These are phyloP conservation scores for Drosophila diplacantha DNA, from an alignment of 2,888 invertebrate species.

Conservation along the genomic window DNA sequence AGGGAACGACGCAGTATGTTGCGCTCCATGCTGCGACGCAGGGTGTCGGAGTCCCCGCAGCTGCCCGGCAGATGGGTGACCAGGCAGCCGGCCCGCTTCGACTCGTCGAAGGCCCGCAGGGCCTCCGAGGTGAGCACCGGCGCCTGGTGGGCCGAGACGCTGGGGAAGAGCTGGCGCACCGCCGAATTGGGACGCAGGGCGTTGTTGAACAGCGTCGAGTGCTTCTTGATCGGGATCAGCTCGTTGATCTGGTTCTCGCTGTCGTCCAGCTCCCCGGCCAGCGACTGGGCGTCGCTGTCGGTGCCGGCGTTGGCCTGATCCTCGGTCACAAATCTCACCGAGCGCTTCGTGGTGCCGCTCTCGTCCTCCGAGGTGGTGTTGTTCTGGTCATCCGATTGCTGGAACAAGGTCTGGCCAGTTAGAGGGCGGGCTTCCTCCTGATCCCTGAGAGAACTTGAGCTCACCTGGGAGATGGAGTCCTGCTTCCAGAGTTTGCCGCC, in stretches of 20 bases:
- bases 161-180: conserved; percentile 89
- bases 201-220: conserved; percentile 77
- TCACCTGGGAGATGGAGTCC: conserved; percentile 80
- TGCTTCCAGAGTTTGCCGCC: conserved; percentile 88
- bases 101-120: conserved; percentile 84
- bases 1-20: conserved; percentile 89
- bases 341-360: conserved; percentile 80
- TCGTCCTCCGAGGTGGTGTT: conserved; percentile 78
- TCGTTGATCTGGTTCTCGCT: conserved; percentile 76
- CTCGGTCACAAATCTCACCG: conserved; percentile 83
- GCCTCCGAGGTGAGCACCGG: conserved; percentile 85
- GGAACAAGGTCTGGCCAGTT: background rate
- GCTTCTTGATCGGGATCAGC: conserved; percentile 77
- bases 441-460: background rate
- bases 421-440: background rate
- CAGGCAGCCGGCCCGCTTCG: conserved; percentile 80
- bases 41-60: conserved; percentile 81
- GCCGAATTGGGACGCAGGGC: conserved; percentile 84
- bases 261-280: conserved; percentile 67
- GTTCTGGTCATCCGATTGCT: conserved; percentile 76
- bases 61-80: conserved; percentile 75
- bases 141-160: conserved; percentile 81
- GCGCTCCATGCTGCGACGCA: conserved; percentile 87
- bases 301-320: conserved; percentile 68
- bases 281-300: conserved; percentile 69